Evolutionary conservation across 2,797 vertebrate species (phyloP), one percentile per base, ranked within the genome.

Genomic region (Girardinus metallicus): DNA sequence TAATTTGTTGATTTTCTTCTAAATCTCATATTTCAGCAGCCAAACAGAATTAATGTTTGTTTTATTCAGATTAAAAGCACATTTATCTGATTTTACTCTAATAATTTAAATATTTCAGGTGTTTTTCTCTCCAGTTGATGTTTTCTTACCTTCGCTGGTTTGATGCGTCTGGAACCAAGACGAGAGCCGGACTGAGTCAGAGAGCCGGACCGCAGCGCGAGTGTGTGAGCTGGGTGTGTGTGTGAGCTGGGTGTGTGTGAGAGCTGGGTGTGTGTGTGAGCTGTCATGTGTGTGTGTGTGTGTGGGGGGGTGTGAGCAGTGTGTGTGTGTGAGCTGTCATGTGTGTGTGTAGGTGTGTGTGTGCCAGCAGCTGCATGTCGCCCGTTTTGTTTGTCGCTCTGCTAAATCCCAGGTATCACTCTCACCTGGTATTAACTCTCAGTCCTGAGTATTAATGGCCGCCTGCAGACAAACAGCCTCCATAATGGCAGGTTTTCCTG

Each of bases 401-500:
- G 16, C 47, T 16, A 74, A 76, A 88, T 83, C 82, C 86, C 82
- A 75, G 46, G 36, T 46, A 36, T 74, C 62, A 80, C 74, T 79
- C 53, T 16, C 23, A 66, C 57, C 64, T 83, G 80, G 29, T 13
- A 62, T 62, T n/a, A n/a, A 9, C 3, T 8, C 64, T 41, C 62
- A 39, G 60, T 51, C 51, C 16, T 5, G 16, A 12, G 80, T 23
- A 5, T 55, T 87, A 88, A 86, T 73, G 7, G 29, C 81, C 85
- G 75, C 15, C 82, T 82, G 80, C 81, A 89, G 80, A 87, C 82
- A 2, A 53, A 86, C 82, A 79, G 29, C n/a, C 1, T 31, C 55
- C 49, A 73, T 89, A 92, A 92, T 90, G 70, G 80, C 83, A 84
- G 85, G 88, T 85, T 86, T 86, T 80, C 57, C 29, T 0, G 29